A percentile compares a stretch with the other conserved stretches of the same genome.
These are phyloP conservation scores for Geodia barretti DNA, from an alignment of 37 sponge, comb jelly and placozoan genomes.

Conservation along the genomic window DNA sequence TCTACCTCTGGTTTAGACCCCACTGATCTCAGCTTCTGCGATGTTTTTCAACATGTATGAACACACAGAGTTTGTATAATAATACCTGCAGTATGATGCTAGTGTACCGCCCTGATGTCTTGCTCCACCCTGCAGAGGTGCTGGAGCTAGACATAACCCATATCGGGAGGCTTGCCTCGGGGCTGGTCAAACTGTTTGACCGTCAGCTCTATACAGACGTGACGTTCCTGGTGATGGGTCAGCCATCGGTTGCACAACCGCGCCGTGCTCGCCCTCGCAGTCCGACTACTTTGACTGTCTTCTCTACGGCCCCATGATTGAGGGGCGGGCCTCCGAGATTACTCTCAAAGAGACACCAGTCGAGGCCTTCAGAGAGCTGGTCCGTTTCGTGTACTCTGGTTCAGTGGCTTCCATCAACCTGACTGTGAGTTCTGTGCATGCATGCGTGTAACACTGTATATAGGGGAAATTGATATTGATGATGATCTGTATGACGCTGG, in stretches of 20 bases:
- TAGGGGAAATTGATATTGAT: no score
- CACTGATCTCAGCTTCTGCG: no score
- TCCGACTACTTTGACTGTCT: constrained; percentile 43
- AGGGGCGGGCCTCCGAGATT: constrained; percentile 12
- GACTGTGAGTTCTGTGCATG: constrained; percentile 13
- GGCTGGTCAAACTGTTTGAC: constrained; percentile 5
- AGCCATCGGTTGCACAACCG: constrained; percentile 11
- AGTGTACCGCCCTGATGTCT: not conserved
- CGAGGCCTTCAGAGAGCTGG: constrained; percentile 23
- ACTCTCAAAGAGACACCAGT: constrained; percentile 23
- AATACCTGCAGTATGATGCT: no score
- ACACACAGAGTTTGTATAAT: no score
- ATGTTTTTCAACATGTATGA: no score
- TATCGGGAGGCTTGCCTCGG: not conserved
- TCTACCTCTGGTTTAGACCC: no score
- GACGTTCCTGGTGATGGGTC: constrained; percentile 31
- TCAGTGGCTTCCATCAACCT: not conserved
- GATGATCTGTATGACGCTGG: no score
- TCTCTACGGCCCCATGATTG: constrained; percentile 36
- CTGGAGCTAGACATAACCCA: not conserved
- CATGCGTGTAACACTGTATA: no score
- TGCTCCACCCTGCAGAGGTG: not conserved
- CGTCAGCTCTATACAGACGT: constrained; percentile 23
- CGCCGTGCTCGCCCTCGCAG: constrained; percentile 31
- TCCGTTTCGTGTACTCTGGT: constrained; percentile 39